Evolutionary conservation across 2,797 vertebrate genomes (phyloP).

Genomic region (Sebastes diaconus): DNA sequence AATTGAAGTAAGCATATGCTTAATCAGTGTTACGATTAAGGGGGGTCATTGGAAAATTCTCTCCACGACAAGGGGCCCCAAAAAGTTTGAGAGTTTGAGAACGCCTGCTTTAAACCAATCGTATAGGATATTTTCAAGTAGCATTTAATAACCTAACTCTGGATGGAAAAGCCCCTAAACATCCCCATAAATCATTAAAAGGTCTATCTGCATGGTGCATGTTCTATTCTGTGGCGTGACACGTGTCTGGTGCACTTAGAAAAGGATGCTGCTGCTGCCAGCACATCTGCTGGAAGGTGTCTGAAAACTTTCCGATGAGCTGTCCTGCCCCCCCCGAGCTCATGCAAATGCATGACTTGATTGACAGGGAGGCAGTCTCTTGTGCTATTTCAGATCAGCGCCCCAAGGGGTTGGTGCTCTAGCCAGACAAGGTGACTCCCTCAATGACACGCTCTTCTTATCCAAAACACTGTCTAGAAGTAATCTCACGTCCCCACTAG

Average conservation of each 20-base stretch:
- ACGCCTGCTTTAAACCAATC: neutral
- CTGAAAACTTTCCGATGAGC: constrained; percentile 24
- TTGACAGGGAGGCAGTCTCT: constrained; percentile 21
- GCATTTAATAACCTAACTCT: neutral
- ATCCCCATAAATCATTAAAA: neutral
- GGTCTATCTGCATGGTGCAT: neutral
- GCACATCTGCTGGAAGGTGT: constrained; percentile 34
- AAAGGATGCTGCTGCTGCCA: constrained; percentile 3
- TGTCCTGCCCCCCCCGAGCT: constrained; percentile 19
- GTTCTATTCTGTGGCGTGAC: neutral
- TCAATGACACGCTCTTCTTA: neutral
- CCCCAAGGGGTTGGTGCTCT: constrained; percentile 6
- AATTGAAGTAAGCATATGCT: no score
- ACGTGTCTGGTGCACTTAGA: neutral
- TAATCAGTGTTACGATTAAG: no score
- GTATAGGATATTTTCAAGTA: neutral
- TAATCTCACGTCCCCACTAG: constrained; percentile 47
- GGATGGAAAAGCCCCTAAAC: neutral
- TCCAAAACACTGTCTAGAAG: constrained; percentile 8
- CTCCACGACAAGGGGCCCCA: no score
- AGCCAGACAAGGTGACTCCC: constrained; percentile 45
- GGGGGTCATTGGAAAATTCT: no score
- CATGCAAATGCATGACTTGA: constrained; percentile 35
- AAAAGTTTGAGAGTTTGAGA: no score
- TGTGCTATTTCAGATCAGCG: constrained; percentile 41